Evolutionary conservation across 2,797 vertebrate genomes (phyloP), one percentile per base, ranked within the genome.

Genomic region (Meda fulgida): DNA sequence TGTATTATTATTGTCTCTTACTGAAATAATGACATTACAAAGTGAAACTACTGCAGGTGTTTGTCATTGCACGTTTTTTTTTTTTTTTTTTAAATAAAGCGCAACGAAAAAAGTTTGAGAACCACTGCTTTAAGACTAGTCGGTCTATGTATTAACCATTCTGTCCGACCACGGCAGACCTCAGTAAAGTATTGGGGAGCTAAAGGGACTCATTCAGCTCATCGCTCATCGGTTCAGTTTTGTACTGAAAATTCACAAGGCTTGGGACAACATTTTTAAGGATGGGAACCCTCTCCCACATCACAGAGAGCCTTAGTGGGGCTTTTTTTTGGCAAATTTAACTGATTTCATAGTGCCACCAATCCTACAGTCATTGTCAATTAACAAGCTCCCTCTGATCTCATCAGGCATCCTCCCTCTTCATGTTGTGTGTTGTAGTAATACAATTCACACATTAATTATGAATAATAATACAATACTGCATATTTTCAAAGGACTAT

Each of bases 391-490:
- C n/a, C 43, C 21, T 43, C 26, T 55, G 40, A 34, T 23, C 55
- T 86, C 40, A 53, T 72, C 77, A 60, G 29, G 60, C 69, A 34
- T 71, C 8, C 29, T 55, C 43, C 26, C 55, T 43, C 26, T 29
- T 51, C 16, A 73, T 48, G 36, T 10, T 40, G 80, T 83, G 83
- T 63, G 65, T 67, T 34, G 58, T 78, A 58, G 40, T 69, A 73
- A 70, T 91, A 92, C 88, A 91, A 89, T 90, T 93, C 84, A 91
- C 90, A 93, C 92, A 92, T 93, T 92, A 89, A 79, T 91, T 91
- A 86, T 87, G 87, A 92, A 88, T 92, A 92, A 91, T 92, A 91
- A 89, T 90, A 93, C 89, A 90, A 92, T 89, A 91, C 83, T 88
- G 89, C 71, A 88, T 81, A 88, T 86, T 90, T 89, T 81, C 79